Base-by-base conservation (phyloP, 2,797 vertebrate genomes). In the Betta splendens region DNA sequence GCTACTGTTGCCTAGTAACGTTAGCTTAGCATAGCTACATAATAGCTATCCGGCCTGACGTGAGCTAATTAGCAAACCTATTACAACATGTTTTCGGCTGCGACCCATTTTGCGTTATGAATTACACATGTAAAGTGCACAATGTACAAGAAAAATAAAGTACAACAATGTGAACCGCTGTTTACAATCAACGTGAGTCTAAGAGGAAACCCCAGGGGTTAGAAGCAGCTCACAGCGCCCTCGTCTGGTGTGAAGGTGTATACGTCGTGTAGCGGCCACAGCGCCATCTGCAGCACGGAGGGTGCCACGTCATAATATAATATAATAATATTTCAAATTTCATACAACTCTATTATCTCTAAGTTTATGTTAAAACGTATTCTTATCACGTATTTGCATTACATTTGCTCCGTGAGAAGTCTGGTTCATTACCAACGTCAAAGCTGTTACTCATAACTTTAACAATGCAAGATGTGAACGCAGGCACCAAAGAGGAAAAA, bases 171-270 rank as follows among this genome's bases (percentile, higher is more conserved):
- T 5, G 15, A 2, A n/a, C 22, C 20, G 1, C 2, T 80, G 77
- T 85, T 83, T 80, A 80, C 70, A 84, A 62, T 77, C 83, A 88
- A 89, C 80, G 79, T 50, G 33, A 12, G 26, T 29, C 25, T 53
- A 11, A 17, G 67, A 45, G 69, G 44, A 3, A 2, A 5, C 17
- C 2, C 8, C 1, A 3, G 10, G 4, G 10, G 20, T 25, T 38
- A 25, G 7, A 4, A 11, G 3, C 11, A 20, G 10, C 9, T 20
- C 37, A 47, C 11, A 66, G 51, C 3, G 84, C 82, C 87, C 49
- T 20, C 85, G 55, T 5, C 15, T 28, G 82, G 66, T 39, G 54
- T 15, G 80, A 22, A 31, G 17, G 67, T 69, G 58, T 8, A 2
- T 23, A n/a, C 2, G 35, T 4, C 10, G 9, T 1, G n/a, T 1